Conservation (phyloP, 2,888 invertebrate species). For the Spodoptera picta region DNA sequence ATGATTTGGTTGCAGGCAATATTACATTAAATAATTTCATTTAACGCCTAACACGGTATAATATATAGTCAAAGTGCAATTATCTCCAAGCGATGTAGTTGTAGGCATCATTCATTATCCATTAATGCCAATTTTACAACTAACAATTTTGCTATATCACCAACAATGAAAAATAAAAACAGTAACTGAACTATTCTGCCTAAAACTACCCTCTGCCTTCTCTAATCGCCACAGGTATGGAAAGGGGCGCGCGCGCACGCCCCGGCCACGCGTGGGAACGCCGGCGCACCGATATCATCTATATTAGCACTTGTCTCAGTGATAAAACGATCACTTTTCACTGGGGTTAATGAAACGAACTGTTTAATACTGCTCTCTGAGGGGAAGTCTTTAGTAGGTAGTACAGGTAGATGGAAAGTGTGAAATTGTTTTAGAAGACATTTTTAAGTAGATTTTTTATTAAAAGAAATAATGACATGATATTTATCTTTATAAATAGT, state of each 20-base stretch:
- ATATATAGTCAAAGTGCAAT: no score
- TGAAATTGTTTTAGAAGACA: slow-evolving; percentile 15
- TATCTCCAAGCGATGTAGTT: no score
- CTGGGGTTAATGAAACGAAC: slow-evolving; percentile 65
- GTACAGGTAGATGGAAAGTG: slow-evolving; percentile 23
- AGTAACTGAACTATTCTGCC: slow-evolving; percentile 8
- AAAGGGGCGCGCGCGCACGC: slow-evolving; percentile 60
- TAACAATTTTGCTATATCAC: no score
- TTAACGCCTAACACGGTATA: no score
- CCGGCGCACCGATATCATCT: slow-evolving; percentile 59
- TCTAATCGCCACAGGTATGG: slow-evolving; percentile 49
- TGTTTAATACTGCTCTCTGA: slow-evolving; percentile 42
- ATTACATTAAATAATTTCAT: no score
- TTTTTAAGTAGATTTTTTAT: not conserved
- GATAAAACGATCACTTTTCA: slow-evolving; percentile 66
- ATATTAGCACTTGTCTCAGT: slow-evolving; percentile 70
- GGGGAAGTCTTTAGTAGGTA: slow-evolving; percentile 9
- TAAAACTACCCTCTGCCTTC: slow-evolving; percentile 16
- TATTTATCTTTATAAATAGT: no score
- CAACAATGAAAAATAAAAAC: no score
- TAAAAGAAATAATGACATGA: no score
- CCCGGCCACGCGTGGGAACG: slow-evolving; percentile 71
- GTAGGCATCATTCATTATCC: no score
- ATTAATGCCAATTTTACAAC: no score
- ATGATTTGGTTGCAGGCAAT: no score